phyloP scores from a whole-genome alignment of 2,888 invertebrate species.

The Tiliacea aurago region DNA sequence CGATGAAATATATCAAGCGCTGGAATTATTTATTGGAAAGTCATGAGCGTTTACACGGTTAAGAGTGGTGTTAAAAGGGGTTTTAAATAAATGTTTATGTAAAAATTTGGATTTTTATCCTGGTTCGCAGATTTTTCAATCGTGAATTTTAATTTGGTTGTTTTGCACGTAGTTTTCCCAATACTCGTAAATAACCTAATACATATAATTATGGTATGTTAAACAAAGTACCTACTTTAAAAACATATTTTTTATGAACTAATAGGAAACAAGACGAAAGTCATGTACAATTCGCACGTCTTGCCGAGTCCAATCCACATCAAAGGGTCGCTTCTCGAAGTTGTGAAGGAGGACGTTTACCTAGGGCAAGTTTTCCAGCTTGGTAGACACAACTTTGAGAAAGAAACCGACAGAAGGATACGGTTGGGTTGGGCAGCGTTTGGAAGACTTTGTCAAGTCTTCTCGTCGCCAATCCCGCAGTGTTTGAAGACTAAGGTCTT shows the following conservation, averaged over 20 bases:
- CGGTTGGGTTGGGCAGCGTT: too few relatives aligned
- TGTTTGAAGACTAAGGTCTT: too few relatives aligned
- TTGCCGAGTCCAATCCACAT: too few relatives aligned
- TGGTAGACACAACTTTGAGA: too few relatives aligned
- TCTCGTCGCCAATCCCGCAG: too few relatives aligned
- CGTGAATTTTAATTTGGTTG: background rate
- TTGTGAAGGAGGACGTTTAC: too few relatives aligned
- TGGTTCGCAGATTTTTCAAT: background rate
- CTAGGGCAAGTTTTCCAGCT: too few relatives aligned
- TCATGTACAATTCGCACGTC: too few relatives aligned
- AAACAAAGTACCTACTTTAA: background rate
- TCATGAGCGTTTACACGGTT: conserved; percentile 46
- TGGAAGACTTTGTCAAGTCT: too few relatives aligned
- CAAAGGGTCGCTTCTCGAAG: too few relatives aligned
- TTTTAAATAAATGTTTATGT: conserved; percentile 39
- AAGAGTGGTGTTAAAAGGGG: conserved; percentile 37
- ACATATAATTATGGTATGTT: background rate
- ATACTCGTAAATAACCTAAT: too few relatives aligned
- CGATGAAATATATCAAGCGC: conserved; percentile 62
- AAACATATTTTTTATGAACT: background rate
- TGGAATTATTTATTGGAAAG: conserved; percentile 59
- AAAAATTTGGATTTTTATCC: background rate
- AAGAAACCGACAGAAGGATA: too few relatives aligned
- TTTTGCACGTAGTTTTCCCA: background rate
- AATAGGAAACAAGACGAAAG: background rate